phyloP scores from a whole-genome alignment of 2,888 invertebrate genomes.

The Dryadula phaetusa region DNA sequence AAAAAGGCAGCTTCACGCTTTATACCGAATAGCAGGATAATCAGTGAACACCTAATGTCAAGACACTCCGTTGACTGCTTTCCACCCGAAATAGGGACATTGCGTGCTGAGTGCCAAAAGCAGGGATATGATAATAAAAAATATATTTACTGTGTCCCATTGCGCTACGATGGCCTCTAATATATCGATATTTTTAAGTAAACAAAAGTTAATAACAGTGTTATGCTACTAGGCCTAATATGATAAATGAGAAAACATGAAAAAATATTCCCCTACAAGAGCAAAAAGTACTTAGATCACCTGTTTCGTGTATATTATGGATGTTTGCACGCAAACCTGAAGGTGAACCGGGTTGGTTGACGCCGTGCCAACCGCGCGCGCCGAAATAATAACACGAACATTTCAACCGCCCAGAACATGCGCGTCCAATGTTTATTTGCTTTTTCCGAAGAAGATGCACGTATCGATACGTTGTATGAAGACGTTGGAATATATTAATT shows the following conservation, averaged over 20 bases:
- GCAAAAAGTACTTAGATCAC: conserved; percentile 33
- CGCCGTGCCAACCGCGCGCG: conserved; percentile 67
- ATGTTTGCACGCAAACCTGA: conserved; percentile 49
- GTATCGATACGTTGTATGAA: conserved; percentile 12
- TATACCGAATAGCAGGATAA: too few relatives aligned
- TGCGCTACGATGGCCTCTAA: too few relatives aligned
- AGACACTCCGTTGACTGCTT: too few relatives aligned
- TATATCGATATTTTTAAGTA: too few relatives aligned
- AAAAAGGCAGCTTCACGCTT: too few relatives aligned
- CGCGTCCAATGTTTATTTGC: conserved; percentile 41
- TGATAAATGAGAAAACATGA: conserved; percentile 5
- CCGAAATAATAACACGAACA: conserved; percentile 59
- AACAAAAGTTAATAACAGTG: too few relatives aligned
- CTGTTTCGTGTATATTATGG: conserved; percentile 32
- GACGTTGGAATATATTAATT: background rate
- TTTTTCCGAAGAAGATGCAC: conserved; percentile 36
- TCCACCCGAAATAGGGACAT: too few relatives aligned
- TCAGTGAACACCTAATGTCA: too few relatives aligned
- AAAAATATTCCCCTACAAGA: conserved; percentile 26
- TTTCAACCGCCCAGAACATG: conserved; percentile 44
- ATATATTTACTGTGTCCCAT: too few relatives aligned
- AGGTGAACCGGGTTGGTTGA: conserved; percentile 75
- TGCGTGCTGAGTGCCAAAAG: too few relatives aligned
- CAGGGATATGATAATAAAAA: too few relatives aligned
- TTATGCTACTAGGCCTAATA: too few relatives aligned